These are phyloP conservation scores for Neocrepidodera transversa DNA, from an alignment of 2,888 invertebrate species.

Conservation along the genomic window DNA sequence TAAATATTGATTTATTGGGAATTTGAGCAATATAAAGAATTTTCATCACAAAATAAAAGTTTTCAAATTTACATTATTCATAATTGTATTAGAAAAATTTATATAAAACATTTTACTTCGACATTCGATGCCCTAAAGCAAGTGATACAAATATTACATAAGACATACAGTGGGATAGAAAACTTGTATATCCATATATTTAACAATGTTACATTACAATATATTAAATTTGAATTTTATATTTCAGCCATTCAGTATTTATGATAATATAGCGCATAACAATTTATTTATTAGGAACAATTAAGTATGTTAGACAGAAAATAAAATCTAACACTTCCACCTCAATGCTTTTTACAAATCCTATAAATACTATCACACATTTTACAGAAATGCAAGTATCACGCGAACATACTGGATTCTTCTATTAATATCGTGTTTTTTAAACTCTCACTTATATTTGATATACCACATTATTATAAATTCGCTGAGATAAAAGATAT, in stretches of 20 bases:
- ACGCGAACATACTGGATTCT: slow-evolving; percentile 49
- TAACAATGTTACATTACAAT: slow-evolving; percentile 11
- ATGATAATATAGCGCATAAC: slow-evolving; percentile 37
- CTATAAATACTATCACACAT: slow-evolving; percentile 59
- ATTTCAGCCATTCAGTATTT: slow-evolving; percentile 16
- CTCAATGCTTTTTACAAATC: slow-evolving; percentile 45
- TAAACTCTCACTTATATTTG: background rate
- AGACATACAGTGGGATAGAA: slow-evolving; percentile 26
- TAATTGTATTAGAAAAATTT: slow-evolving; percentile 34
- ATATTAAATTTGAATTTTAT: slow-evolving; percentile 14
- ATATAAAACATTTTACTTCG: slow-evolving; percentile 39
- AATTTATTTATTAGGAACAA: slow-evolving; percentile 47
- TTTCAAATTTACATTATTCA: slow-evolving; percentile 25
- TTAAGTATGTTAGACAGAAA: slow-evolving; percentile 43
- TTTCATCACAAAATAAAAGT: slow-evolving; percentile 33
- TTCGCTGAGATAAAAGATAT: no score
- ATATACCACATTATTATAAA: background rate
- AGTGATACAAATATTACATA: slow-evolving; percentile 23
- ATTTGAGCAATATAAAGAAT: slow-evolving; percentile 44
- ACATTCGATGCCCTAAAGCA: slow-evolving; percentile 32
- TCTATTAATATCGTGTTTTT: slow-evolving; percentile 22
- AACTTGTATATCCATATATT: slow-evolving; percentile 24
- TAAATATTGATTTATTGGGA: slow-evolving; percentile 34
- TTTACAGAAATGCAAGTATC: slow-evolving; percentile 58
- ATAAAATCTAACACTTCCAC: slow-evolving; percentile 39